Percentiles rank a stretch among this genome's conserved stretches.
Evolutionary conservation across 2,797 vertebrate genomes (phyloP).

Genomic region (Coracias cyanogaster): DNA sequence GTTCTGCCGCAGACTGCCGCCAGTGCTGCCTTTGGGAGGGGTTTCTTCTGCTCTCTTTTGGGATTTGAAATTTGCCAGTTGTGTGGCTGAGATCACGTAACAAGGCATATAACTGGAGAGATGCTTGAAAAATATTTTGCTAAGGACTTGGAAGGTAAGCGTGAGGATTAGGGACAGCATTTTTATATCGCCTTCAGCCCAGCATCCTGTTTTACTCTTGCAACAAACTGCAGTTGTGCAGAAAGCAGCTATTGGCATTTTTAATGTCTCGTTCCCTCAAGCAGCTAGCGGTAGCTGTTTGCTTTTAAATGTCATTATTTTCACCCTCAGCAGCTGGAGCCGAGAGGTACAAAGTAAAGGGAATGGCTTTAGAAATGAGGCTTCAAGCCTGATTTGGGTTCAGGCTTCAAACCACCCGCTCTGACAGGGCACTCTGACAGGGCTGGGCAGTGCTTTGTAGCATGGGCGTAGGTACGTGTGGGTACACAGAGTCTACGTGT

Average conservation of each 20-base stretch:
- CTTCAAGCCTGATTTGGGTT: background rate
- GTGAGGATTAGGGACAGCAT: background rate
- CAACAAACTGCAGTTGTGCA: background rate
- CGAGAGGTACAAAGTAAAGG: background rate
- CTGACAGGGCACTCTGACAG: background rate
- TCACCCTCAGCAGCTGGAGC: background rate
- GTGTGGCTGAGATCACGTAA: background rate
- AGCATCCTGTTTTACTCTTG: background rate
- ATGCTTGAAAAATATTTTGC: conserved; percentile 30
- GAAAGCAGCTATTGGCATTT: background rate
- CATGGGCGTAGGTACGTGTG: fast-evolving
- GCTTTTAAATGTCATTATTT: conserved; percentile 13
- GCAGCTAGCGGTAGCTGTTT: background rate
- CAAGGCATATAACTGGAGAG: background rate
- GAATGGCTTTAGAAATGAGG: background rate
- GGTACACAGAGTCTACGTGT: background rate
- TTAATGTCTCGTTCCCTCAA: background rate
- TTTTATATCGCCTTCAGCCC: background rate
- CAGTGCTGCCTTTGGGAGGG: background rate
- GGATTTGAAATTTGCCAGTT: background rate
- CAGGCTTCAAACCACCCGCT: background rate
- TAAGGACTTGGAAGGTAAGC: background rate
- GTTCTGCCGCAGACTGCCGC: background rate
- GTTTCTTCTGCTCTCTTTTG: background rate
- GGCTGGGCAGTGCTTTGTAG: background rate